A percentile compares a stretch with the other conserved stretches of the same genome.
Conservation (phyloP, 2,888 invertebrate genomes). For the Phrixothrix hirtus region DNA sequence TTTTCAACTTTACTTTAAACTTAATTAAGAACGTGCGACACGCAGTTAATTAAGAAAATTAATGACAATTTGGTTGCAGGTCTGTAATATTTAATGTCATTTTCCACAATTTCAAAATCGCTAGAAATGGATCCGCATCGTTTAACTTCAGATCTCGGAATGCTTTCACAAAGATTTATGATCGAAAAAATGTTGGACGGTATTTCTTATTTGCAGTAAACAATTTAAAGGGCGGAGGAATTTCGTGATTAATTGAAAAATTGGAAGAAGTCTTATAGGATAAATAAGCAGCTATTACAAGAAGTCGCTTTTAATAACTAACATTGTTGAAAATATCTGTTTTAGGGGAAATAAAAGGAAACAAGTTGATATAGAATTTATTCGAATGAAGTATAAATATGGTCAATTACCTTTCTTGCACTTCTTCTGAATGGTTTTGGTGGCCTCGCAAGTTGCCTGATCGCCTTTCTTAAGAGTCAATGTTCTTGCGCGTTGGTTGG, state of each 20-base stretch:
- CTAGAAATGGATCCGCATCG: slow-evolving; percentile 11
- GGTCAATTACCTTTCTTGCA: slow-evolving; percentile 80
- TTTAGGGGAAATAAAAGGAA: slow-evolving; percentile 4
- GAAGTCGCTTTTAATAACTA: too few species aligned
- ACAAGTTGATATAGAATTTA: slow-evolving; percentile 8
- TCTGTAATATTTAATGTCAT: slow-evolving; percentile 27
- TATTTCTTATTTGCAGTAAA: not conserved
- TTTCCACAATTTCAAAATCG: slow-evolving; percentile 15
- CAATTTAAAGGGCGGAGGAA: not conserved
- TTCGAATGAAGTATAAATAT: slow-evolving; percentile 12
- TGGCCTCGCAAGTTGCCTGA: slow-evolving; percentile 74
- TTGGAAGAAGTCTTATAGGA: slow-evolving; percentile 2
- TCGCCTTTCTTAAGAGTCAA: slow-evolving; percentile 86
- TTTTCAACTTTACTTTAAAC: slow-evolving; percentile 19
- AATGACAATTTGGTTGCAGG: slow-evolving; percentile 30
- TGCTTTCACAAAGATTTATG: slow-evolving; percentile 5
- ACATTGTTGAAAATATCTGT: too few species aligned
- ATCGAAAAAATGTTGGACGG: not conserved
- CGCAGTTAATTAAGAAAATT: slow-evolving; percentile 34
- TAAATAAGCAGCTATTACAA: too few species aligned
- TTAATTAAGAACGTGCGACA: slow-evolving; percentile 34
- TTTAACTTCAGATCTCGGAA: slow-evolving; percentile 30
- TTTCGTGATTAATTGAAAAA: slow-evolving; percentile 8
- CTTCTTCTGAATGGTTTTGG: slow-evolving; percentile 86
- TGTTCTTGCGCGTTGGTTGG: slow-evolving; percentile 79